Conservation (phyloP, 2,113 vertebrate species). For the Dicrurus megarhynchus region DNA sequence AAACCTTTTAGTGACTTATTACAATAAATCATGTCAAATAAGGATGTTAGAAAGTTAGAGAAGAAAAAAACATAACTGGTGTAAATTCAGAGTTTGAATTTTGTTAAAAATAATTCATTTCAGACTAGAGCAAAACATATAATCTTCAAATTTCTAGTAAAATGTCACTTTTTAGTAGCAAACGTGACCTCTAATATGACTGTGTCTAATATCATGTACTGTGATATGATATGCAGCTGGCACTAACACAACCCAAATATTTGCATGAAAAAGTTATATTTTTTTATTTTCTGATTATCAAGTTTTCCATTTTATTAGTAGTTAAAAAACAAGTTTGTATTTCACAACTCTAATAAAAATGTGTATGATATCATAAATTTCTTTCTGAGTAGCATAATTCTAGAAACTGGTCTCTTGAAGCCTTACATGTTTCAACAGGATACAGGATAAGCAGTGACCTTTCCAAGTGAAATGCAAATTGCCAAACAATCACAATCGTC, state of each 20-base stretch:
- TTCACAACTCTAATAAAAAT: not conserved
- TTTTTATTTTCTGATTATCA: not conserved
- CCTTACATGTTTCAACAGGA: not conserved
- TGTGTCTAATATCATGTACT: not conserved
- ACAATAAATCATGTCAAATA: not conserved
- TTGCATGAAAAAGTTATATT: not conserved
- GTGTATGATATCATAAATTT: not conserved
- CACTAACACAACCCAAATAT: not conserved
- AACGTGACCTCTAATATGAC: not conserved
- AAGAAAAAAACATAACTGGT: not conserved
- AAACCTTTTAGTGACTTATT: not conserved
- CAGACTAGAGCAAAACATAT: not conserved
- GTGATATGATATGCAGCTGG: not conserved
- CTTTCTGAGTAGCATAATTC: not conserved
- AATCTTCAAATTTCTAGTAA: not conserved
- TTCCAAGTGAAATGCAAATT: constrained; percentile 34
- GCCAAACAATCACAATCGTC: not conserved
- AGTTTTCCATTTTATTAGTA: not conserved
- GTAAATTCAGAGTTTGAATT: not conserved
- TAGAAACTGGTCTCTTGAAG: not conserved
- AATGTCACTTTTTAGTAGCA: not conserved
- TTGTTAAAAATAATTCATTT: not conserved
- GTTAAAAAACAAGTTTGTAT: not conserved
- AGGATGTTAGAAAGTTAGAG: not conserved
- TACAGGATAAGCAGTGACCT: constrained; percentile 48